Conservation (phyloP, 2,888 invertebrate genomes). For the Apamea anceps region DNA sequence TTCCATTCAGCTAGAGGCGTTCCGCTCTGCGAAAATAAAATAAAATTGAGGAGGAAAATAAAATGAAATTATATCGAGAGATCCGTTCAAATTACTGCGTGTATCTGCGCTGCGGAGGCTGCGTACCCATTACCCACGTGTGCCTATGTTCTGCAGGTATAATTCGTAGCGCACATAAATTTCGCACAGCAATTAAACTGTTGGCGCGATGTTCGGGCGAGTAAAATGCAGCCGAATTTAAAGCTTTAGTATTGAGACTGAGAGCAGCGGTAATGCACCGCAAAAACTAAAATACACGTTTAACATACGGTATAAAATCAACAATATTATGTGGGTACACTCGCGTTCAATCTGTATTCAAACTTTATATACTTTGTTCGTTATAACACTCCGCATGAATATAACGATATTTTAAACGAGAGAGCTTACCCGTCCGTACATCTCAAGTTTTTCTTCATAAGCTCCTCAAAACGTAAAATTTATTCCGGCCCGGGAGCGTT, state of each 20-base stretch:
- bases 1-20: constrained; percentile 86
- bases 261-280: constrained; percentile 64
- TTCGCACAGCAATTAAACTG: constrained; percentile 76
- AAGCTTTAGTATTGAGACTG: constrained; percentile 66
- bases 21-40: constrained; percentile 82
- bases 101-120: constrained; percentile 72
- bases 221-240: constrained; percentile 75
- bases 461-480: constrained; percentile 88
- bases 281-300: constrained; percentile 69
- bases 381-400: constrained; percentile 63
- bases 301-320: constrained; percentile 70
- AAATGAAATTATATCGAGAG: constrained; percentile 85
- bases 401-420: constrained; percentile 77
- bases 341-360: constrained; percentile 71
- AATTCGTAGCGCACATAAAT: constrained; percentile 74
- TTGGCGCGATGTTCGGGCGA: constrained; percentile 68
- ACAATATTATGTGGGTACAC: constrained; percentile 78
- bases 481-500: constrained; percentile 88
- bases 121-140: constrained; percentile 67
- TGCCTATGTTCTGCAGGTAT: constrained; percentile 69
- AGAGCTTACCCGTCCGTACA: constrained; percentile 78
- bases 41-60: constrained; percentile 87
- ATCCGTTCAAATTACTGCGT: constrained; percentile 82
- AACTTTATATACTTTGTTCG: constrained; percentile 63
- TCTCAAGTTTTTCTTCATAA: constrained; percentile 89